Evolutionary conservation across 2,888 invertebrate genomes (phyloP).

Genomic region (Tetranychus truncatus): DNA sequence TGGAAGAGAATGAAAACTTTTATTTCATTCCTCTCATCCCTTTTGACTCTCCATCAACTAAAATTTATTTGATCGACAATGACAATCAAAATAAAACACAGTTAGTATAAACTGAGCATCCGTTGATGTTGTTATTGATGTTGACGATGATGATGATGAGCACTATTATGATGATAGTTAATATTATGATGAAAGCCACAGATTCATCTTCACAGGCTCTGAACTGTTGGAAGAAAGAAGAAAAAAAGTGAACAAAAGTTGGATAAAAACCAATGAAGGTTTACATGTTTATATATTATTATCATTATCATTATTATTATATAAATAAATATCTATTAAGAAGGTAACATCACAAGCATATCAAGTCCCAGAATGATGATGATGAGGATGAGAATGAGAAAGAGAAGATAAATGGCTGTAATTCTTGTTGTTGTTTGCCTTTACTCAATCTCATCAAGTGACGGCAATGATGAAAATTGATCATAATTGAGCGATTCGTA

Average conservation of each 20-base stretch:
- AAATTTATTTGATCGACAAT: background rate
- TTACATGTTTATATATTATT: background rate
- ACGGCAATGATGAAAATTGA: background rate
- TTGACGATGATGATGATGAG: background rate
- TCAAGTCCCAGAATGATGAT: background rate
- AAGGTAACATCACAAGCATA: conserved; percentile 1
- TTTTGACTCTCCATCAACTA: background rate
- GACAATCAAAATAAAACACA: background rate
- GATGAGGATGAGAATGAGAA: background rate
- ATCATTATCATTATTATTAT: background rate
- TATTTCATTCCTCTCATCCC: background rate
- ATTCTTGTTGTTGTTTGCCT: background rate
- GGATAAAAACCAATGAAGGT: background rate
- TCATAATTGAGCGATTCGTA: conserved; percentile 1
- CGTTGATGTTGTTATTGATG: background rate
- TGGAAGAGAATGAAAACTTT: background rate
- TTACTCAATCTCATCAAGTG: conserved; percentile 1
- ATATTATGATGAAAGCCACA: background rate
- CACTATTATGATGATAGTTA: background rate
- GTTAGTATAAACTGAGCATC: background rate
- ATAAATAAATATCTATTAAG: background rate
- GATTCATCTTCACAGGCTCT: background rate
- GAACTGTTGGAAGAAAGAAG: background rate
- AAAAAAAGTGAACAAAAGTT: background rate
- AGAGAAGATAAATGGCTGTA: background rate